phyloP scores from a whole-genome alignment of 2,888 invertebrate genomes.

The Kryphioiulus occultus region DNA sequence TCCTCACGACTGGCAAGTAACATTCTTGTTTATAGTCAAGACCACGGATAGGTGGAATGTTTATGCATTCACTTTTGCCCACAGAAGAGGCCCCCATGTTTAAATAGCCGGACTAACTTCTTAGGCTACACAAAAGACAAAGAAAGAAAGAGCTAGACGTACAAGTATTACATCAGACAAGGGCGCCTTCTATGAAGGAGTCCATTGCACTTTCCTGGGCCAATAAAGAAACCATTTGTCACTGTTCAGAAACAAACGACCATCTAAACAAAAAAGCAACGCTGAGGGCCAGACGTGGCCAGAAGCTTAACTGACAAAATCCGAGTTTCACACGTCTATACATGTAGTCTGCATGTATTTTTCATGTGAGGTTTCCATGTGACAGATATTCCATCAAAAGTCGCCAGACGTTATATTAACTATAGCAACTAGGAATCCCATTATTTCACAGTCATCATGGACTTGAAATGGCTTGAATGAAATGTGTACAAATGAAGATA shows the following conservation, averaged over 20 bases:
- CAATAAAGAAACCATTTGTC: constrained; percentile 23
- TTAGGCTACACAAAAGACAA: not conserved
- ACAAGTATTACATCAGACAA: constrained; percentile 8
- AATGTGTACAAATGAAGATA: too few relatives aligned
- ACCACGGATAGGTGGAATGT: not conserved
- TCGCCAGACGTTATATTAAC: too few relatives aligned
- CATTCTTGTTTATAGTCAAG: not conserved
- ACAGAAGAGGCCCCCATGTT: not conserved
- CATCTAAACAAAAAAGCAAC: not conserved
- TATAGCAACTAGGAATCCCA: too few relatives aligned
- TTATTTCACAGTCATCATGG: too few relatives aligned
- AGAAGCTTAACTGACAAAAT: not conserved
- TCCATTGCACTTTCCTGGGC: constrained; percentile 9
- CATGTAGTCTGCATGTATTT: not conserved
- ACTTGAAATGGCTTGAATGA: too few relatives aligned
- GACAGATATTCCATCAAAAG: too few relatives aligned
- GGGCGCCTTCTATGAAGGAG: constrained; percentile 1
- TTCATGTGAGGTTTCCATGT: too few relatives aligned
- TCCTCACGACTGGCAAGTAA: not conserved
- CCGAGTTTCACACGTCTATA: not conserved
- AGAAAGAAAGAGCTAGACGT: not conserved
- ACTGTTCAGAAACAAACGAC: constrained; percentile 16
- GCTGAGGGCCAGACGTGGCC: constrained; percentile 4
- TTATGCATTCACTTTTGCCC: not conserved
- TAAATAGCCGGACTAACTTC: constrained; percentile 17